Conservation (phyloP, 2,797 vertebrate genomes). For the Microcaecilia unicolor region DNA sequence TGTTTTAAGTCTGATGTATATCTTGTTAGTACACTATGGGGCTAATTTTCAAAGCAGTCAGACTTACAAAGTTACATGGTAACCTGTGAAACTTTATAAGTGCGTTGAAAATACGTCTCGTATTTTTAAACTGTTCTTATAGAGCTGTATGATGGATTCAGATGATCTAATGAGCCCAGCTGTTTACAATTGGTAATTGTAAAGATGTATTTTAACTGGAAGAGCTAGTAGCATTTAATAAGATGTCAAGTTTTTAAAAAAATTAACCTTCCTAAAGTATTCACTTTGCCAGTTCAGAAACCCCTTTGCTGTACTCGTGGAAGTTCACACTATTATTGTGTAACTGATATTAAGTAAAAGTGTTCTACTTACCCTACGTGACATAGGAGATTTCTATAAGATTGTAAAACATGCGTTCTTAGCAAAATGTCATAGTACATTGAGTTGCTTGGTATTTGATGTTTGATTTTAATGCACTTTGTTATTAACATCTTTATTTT, state of each 20-base stretch:
- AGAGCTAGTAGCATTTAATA: slow-evolving; percentile 55
- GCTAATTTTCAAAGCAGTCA: too few relatives aligned
- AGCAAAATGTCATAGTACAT: slow-evolving; percentile 56
- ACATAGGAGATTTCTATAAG: slow-evolving; percentile 63
- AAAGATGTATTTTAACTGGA: slow-evolving; percentile 46
- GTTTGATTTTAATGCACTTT: slow-evolving; percentile 74
- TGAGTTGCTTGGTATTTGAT: slow-evolving; percentile 67
- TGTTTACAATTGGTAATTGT: slow-evolving; percentile 38
- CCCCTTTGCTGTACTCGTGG: slow-evolving; percentile 58
- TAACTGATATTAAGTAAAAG: slow-evolving; percentile 60
- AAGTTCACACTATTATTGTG: slow-evolving; percentile 60
- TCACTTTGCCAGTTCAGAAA: slow-evolving; percentile 49
- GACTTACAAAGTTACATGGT: too few relatives aligned
- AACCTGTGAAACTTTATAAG: too few relatives aligned
- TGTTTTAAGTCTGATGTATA: slow-evolving; percentile 58
- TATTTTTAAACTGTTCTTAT: slow-evolving; percentile 46
- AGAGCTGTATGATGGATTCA: slow-evolving; percentile 49
- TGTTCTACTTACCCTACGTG: slow-evolving; percentile 60
- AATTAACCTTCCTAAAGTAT: slow-evolving; percentile 43
- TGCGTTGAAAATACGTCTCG: too few relatives aligned
- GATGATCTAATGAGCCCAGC: slow-evolving; percentile 44
- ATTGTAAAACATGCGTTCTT: slow-evolving; percentile 62
- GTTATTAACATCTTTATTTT: slow-evolving; percentile 76
- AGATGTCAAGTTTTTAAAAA: too few relatives aligned
- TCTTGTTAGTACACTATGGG: slow-evolving; percentile 46